Percentiles rank a stretch among this genome's conserved stretches.
phyloP scores from a whole-genome alignment of 2,888 invertebrate genomes.

The Venustoraphidia nigricollis region DNA sequence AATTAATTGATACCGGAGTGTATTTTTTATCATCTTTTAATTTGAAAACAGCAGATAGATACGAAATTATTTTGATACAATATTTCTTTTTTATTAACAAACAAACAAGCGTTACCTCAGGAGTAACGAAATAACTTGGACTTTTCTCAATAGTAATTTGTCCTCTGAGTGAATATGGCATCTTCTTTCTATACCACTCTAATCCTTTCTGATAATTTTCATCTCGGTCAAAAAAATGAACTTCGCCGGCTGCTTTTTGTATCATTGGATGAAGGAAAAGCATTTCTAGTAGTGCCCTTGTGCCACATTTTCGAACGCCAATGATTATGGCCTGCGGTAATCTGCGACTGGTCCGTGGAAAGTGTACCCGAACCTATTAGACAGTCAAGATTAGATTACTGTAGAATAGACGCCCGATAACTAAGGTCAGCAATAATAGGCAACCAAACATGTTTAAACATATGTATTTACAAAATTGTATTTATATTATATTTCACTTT shows the following conservation, averaged over 20 bases:
- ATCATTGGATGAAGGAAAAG: slow-evolving; percentile 85
- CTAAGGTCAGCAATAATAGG: no score
- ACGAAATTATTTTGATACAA: no score
- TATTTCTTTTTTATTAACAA: no score
- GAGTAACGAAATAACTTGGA: slow-evolving; percentile 93
- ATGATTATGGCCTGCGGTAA: slow-evolving; percentile 76
- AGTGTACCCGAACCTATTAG: slow-evolving; percentile 30
- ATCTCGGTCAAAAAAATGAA: slow-evolving; percentile 93
- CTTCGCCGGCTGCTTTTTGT: slow-evolving; percentile 85
- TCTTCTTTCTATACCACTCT: slow-evolving; percentile 89
- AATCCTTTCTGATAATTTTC: slow-evolving; percentile 83
- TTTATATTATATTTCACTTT: no score
- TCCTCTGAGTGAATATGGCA: slow-evolving; percentile 84
- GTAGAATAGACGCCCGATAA: no score
- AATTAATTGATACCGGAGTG: no score
- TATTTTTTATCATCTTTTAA: no score
- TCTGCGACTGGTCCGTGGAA: slow-evolving; percentile 43
- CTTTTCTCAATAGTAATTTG: slow-evolving; percentile 96
- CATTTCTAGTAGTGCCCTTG: slow-evolving; percentile 91
- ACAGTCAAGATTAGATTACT: no score
- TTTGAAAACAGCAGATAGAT: no score
- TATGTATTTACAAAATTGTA: no score
- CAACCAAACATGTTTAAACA: no score
- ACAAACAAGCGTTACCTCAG: slow-evolving; percentile 39
- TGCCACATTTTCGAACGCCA: slow-evolving; percentile 93